These are phyloP conservation scores for Alces alces DNA, from an alignment of 2,113 vertebrate species.

Conservation along the genomic window DNA sequence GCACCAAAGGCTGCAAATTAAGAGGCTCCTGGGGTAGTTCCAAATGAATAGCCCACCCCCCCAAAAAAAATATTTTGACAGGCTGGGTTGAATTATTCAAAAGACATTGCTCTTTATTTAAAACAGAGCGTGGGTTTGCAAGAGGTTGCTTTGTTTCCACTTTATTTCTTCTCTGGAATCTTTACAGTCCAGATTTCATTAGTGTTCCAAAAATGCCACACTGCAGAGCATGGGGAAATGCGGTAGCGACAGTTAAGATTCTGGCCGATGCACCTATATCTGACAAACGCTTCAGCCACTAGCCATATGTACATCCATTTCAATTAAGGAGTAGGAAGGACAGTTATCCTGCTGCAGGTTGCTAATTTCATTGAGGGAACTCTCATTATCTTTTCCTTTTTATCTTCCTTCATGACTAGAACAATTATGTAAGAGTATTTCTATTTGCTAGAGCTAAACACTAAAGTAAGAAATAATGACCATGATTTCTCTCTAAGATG, in stretches of 20 bases:
- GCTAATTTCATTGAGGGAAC: conserved; percentile 31
- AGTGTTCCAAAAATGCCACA: background rate
- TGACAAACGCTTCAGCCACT: background rate
- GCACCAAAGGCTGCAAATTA: background rate
- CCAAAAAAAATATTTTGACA: conserved; percentile 58
- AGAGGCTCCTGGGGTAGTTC: conserved; percentile 12
- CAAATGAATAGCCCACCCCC: conserved; percentile 28
- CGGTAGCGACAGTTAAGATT: background rate
- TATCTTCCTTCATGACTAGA: background rate
- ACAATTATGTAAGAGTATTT: conserved; percentile 29
- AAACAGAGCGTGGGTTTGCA: conserved; percentile 23
- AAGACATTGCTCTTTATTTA: background rate
- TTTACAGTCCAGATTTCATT: background rate
- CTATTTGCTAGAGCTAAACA: background rate
- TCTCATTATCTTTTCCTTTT: background rate
- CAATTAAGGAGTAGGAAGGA: background rate
- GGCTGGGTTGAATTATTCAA: background rate
- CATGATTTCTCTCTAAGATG: background rate
- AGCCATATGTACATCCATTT: background rate
- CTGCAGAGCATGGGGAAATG: background rate
- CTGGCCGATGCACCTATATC: background rate
- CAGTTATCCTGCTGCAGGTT: background rate
- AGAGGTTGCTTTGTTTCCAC: background rate
- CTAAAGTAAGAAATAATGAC: background rate
- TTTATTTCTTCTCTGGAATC: background rate